Conservation (phyloP, 2,888 invertebrate species). For the Fragum fragum region DNA sequence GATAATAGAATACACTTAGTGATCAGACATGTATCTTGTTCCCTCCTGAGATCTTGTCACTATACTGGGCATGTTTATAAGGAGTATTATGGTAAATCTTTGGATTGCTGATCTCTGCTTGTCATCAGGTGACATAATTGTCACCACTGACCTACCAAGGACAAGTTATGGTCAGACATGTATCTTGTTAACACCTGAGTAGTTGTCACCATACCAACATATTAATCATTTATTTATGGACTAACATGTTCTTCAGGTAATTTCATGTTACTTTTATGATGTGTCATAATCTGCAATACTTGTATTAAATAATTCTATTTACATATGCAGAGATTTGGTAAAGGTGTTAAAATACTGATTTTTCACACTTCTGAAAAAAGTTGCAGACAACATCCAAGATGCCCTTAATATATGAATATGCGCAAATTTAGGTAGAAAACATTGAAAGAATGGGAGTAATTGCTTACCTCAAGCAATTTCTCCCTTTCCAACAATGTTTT, state of each 20-base stretch:
- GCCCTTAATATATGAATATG: too few relatives aligned
- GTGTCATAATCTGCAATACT: background rate
- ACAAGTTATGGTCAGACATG: background rate
- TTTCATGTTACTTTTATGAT: background rate
- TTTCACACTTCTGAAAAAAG: too few relatives aligned
- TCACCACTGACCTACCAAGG: background rate
- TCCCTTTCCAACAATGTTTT: background rate
- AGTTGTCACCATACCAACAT: background rate
- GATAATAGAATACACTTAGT: too few relatives aligned
- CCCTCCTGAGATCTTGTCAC: too few relatives aligned
- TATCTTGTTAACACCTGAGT: conserved; percentile 9
- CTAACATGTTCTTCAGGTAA: conserved; percentile 1
- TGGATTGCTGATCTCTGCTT: too few relatives aligned
- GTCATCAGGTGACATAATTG: too few relatives aligned
- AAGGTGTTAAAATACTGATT: too few relatives aligned
- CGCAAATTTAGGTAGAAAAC: background rate
- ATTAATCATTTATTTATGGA: conserved; percentile 18
- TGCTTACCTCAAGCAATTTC: background rate
- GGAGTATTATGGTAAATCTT: too few relatives aligned
- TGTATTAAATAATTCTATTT: background rate
- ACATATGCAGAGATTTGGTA: too few relatives aligned
- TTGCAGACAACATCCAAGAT: too few relatives aligned
- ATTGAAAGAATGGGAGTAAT: conserved; percentile 2
- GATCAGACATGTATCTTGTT: too few relatives aligned
- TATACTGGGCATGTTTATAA: too few relatives aligned